Evolutionary conservation across 2,113 vertebrate species (phyloP), one percentile per base, ranked within the genome.

Genomic region (Notechis scutatus): DNA sequence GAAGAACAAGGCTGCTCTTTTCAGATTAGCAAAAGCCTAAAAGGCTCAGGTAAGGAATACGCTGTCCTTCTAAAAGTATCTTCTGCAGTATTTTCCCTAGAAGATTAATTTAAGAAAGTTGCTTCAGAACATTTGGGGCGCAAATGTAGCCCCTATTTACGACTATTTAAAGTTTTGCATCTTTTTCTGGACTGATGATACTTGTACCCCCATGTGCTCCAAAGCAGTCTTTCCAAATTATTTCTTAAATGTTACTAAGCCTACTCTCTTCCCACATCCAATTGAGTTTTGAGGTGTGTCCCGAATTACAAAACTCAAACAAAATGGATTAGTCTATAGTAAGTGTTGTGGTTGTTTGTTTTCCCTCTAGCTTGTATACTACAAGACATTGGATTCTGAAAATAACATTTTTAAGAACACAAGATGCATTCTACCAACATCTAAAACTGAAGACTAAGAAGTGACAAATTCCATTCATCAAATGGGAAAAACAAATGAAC

Each of bases 21-120:
- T 24, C 0, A 12, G 3, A 9, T 14, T 0, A 20, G 4, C 20
- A 0, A 92, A 55, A 89, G 24, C 57, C n/a, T 10, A 29, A 15
- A 89, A 4, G 20, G 3, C 12, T 47, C 3, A 21, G 50, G n/a
- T 55, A 50, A 24, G 20, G 29, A 81, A 42, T 20, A 26, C 5
- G 14, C 26, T 42, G 24, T 55, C 24, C 26, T 85, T 39, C 61
- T 23, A 45, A 85, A 91, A 34, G 50, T 29, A 64, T 3, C 59
- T 64, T 64, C 54, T 29, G 39, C 50, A 6, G 2, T 24, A 56
- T 91, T 81, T 85, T 81, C 64, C 6, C 34, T 5, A 69, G 64
- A 14, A 15, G 4, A 69, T 69, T 69, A 69, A 69, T 69, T n/a
- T 4, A 29, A 69, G 12, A 12, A 69, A n/a, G 29, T 2, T 69